Conservation (phyloP, 2,113 vertebrate species). For the Acinonyx jubatus region DNA sequence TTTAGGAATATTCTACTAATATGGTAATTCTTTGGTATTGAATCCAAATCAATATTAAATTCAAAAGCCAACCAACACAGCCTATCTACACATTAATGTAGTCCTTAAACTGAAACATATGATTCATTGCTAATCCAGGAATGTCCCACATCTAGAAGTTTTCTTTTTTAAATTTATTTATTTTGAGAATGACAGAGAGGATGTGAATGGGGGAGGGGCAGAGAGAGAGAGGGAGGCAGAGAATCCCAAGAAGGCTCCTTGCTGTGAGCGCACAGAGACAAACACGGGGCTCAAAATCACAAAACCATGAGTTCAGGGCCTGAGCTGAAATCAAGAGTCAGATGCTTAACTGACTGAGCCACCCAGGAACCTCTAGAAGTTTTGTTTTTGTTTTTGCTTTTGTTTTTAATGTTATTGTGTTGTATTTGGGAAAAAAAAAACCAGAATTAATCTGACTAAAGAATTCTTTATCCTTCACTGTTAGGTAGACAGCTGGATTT, state of each 20-base stretch:
- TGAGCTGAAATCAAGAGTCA: too few relatives aligned
- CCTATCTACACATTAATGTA: not conserved
- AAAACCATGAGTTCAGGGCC: too few relatives aligned
- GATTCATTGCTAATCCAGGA: not conserved
- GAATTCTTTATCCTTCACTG: not conserved
- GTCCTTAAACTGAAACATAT: not conserved
- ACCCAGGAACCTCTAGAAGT: too few relatives aligned
- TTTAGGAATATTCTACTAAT: not conserved
- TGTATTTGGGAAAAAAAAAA: not conserved
- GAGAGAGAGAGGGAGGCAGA: too few relatives aligned
- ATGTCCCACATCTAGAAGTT: not conserved
- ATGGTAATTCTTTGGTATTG: not conserved
- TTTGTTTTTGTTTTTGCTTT: not conserved
- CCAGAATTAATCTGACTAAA: not conserved
- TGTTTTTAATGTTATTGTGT: not conserved
- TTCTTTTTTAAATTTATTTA: not conserved
- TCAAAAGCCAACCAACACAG: not conserved
- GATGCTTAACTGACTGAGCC: too few relatives aligned
- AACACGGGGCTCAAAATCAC: too few relatives aligned
- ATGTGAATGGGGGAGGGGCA: too few relatives aligned
- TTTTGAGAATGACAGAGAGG: too few relatives aligned
- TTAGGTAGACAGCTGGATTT: not conserved
- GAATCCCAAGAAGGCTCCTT: too few relatives aligned
- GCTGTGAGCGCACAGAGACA: too few relatives aligned
- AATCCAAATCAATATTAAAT: not conserved